Percentiles rank a stretch among this genome's conserved stretches.
Conservation (phyloP, 2,797 vertebrate genomes). For the Mastacembelus armatus region DNA sequence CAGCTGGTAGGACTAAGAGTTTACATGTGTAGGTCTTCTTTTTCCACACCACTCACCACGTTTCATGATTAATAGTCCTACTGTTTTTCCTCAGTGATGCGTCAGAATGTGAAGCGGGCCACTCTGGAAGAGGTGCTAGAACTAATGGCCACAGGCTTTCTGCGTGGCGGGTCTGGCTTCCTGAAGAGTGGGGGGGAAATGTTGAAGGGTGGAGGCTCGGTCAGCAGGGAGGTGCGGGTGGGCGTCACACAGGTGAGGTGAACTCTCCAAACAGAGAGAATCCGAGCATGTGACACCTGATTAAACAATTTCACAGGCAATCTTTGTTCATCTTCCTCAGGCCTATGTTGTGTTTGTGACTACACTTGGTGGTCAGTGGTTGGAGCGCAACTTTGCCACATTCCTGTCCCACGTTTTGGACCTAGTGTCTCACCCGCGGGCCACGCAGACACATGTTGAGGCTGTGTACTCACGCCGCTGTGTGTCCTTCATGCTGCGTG, state of each 20-base stretch:
- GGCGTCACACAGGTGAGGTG: slow-evolving; percentile 94
- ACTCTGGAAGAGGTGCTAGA: slow-evolving; percentile 97
- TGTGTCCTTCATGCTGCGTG: slow-evolving; percentile 96
- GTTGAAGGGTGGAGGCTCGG: slow-evolving; percentile 96
- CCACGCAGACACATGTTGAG: slow-evolving; percentile 97
- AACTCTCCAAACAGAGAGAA: neutral
- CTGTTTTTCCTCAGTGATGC: slow-evolving; percentile 88
- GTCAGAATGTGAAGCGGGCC: slow-evolving; percentile 97
- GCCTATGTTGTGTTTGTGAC: slow-evolving; percentile 98
- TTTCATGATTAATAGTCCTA: neutral
- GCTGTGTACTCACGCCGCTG: slow-evolving; percentile 98
- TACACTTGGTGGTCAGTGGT: slow-evolving; percentile 95
- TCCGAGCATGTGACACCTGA: neutral
- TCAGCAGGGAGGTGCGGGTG: slow-evolving; percentile 98
- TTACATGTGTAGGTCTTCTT: neutral
- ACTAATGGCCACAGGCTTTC: slow-evolving; percentile 96
- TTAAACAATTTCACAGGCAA: neutral
- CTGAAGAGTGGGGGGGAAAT: slow-evolving; percentile 98
- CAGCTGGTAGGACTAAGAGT: slow-evolving; percentile 85
- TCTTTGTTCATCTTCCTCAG: slow-evolving; percentile 70
- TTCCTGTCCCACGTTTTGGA: slow-evolving; percentile 97
- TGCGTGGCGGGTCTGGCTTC: slow-evolving; percentile 97
- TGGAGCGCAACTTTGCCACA: slow-evolving; percentile 96
- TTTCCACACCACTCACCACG: neutral
- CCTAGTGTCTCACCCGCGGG: slow-evolving; percentile 95